Evolutionary conservation across 2,113 vertebrate genomes (phyloP).

Genomic region (Condylura cristata): DNA sequence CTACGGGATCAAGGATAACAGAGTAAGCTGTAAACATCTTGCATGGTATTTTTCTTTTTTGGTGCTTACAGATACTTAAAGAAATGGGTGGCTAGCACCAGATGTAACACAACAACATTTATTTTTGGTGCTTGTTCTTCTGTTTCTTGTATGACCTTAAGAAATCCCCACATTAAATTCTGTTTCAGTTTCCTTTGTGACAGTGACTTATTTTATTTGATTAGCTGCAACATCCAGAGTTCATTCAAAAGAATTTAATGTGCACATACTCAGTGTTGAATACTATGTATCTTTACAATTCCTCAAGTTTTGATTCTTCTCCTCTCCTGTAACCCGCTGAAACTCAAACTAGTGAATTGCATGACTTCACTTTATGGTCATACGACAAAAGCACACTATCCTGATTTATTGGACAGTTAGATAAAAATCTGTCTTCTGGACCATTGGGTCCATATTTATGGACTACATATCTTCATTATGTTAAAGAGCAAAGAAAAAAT

Average conservation of each 20-base stretch:
- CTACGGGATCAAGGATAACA: neutral
- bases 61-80: neutral
- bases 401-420: neutral
- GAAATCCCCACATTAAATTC: neutral
- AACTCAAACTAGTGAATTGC: neutral
- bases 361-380: neutral
- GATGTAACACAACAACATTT: neutral
- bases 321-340: neutral
- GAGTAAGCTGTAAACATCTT: neutral
- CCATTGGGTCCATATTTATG: conserved; percentile 39
- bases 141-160: neutral
- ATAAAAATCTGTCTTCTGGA: conserved; percentile 42
- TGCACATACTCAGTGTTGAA: neutral
- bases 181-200: neutral
- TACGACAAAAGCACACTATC: neutral
- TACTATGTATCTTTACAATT: conserved; percentile 1
- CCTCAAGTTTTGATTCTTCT: neutral
- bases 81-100: neutral
- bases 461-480: neutral
- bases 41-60: neutral
- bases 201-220: neutral
- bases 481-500: conserved; percentile 51
- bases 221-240: neutral
- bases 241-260: neutral
- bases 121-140: neutral